phyloP scores from a whole-genome alignment of 2,888 invertebrate species.

The Halictus ligatus region DNA sequence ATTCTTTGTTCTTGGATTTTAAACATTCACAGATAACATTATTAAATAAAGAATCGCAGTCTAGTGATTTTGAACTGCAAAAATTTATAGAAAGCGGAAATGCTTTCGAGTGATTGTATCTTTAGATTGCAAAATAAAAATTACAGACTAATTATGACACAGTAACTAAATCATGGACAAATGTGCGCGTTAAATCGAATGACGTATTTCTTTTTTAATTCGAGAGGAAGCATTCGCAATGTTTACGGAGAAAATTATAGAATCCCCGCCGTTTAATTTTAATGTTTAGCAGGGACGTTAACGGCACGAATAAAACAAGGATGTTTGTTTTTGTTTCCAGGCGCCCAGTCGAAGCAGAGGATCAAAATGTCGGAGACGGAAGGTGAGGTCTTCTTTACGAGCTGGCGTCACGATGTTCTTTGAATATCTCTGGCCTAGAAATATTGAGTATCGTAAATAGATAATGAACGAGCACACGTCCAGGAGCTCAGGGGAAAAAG shows the following conservation, averaged over 20 bases:
- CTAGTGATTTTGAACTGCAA: too few species aligned
- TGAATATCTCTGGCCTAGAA: conserved; percentile 61
- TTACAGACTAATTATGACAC: too few species aligned
- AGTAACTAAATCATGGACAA: too few species aligned
- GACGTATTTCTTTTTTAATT: background rate
- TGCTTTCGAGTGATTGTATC: too few species aligned
- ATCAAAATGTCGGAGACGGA: conserved; percentile 81
- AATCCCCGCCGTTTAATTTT: background rate
- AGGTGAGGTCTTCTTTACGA: conserved; percentile 76
- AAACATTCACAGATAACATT: too few species aligned
- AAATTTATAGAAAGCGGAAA: too few species aligned
- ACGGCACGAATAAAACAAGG: conserved; percentile 1
- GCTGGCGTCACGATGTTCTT: conserved; percentile 61
- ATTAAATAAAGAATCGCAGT: too few species aligned
- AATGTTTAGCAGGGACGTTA: background rate
- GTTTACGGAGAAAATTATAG: background rate
- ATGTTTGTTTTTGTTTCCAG: conserved; percentile 67
- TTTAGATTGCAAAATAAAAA: too few species aligned
- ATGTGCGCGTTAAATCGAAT: background rate
- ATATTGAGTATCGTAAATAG: conserved; percentile 65
- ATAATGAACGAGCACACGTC: conserved; percentile 62
- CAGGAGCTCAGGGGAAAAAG: conserved; percentile 58
- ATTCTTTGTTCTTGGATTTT: too few species aligned
- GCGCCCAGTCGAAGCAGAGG: conserved; percentile 69
- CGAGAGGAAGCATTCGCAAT: background rate